phyloP scores from a whole-genome alignment of 2,113 vertebrate genomes.

The Arvicanthis niloticus region DNA sequence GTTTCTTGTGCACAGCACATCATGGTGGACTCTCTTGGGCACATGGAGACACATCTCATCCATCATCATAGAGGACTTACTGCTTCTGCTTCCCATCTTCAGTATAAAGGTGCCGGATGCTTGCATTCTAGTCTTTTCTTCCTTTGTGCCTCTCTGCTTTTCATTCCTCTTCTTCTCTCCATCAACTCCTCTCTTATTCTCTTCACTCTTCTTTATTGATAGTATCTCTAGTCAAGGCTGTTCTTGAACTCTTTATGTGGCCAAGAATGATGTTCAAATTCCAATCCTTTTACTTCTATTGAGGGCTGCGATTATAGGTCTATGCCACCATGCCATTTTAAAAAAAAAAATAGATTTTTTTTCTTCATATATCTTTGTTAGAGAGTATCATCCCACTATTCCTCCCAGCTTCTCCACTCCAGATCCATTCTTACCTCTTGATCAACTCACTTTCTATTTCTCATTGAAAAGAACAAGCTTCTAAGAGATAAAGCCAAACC shows the following conservation, averaged over 20 bases:
- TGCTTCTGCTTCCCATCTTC: not conserved
- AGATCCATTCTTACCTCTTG: not conserved
- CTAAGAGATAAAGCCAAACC: not conserved
- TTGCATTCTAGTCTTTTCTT: not conserved
- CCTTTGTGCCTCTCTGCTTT: not conserved
- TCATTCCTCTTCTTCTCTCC: too few relatives aligned
- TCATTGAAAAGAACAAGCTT: not conserved
- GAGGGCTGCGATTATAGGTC: not conserved
- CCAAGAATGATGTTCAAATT: not conserved
- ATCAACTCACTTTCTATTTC: not conserved
- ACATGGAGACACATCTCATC: fast-evolving
- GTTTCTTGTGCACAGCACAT: not conserved
- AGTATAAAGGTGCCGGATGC: not conserved
- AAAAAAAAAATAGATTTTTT: not conserved
- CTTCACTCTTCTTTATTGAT: not conserved
- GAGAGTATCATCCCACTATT: not conserved
- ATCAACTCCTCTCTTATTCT: not conserved
- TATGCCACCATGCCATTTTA: not conserved
- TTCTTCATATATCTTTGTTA: not conserved
- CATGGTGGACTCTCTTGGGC: fast-evolving
- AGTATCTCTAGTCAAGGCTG: not conserved
- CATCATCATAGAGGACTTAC: not conserved
- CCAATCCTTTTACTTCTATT: not conserved
- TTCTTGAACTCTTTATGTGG: not conserved
- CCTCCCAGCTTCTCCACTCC: not conserved